Percentiles rank a stretch among this genome's conserved stretches.
These are phyloP conservation scores for Scolopax rusticola DNA, from an alignment of 2,797 vertebrate genomes.

Conservation along the genomic window DNA sequence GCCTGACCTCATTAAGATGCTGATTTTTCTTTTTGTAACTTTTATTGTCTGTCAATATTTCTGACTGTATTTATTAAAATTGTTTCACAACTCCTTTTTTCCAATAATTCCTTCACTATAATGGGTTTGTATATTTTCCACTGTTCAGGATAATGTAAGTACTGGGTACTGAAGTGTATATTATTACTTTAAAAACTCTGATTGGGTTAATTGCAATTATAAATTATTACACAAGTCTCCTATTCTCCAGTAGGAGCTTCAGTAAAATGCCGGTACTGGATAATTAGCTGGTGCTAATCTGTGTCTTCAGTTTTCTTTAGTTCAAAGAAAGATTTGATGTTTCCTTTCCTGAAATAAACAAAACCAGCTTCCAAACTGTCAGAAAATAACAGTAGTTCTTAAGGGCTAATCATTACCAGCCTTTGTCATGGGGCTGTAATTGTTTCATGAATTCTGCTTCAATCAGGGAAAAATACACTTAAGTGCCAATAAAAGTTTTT, in stretches of 20 bases:
- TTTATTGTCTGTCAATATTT: neutral
- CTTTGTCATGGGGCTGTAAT: constrained; percentile 65
- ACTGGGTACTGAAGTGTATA: neutral
- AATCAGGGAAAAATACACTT: constrained; percentile 73
- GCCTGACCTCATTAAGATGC: neutral
- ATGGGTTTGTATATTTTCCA: neutral
- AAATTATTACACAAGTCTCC: constrained; percentile 15
- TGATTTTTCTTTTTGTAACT: neutral
- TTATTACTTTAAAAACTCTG: constrained; percentile 24
- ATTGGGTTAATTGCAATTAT: constrained; percentile 45
- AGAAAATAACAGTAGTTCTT: constrained; percentile 65
- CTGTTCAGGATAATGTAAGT: neutral
- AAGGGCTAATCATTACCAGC: constrained; percentile 72
- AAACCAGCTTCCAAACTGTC: constrained; percentile 63
- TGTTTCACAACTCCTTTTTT: neutral
- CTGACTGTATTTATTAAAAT: neutral
- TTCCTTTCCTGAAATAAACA: constrained; percentile 70
- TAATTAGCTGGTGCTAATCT: constrained; percentile 39
- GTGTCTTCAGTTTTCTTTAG: constrained; percentile 32
- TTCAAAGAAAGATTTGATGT: constrained; percentile 50
- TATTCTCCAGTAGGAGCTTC: neutral
- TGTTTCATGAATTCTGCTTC: constrained; percentile 77
- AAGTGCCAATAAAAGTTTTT: constrained; percentile 76
- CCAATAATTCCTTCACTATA: neutral
- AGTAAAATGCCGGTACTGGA: constrained; percentile 10